Evolutionary conservation across 2,797 vertebrate genomes (phyloP), one percentile per base, ranked within the genome.

Genomic region (Siniperca undulata): DNA sequence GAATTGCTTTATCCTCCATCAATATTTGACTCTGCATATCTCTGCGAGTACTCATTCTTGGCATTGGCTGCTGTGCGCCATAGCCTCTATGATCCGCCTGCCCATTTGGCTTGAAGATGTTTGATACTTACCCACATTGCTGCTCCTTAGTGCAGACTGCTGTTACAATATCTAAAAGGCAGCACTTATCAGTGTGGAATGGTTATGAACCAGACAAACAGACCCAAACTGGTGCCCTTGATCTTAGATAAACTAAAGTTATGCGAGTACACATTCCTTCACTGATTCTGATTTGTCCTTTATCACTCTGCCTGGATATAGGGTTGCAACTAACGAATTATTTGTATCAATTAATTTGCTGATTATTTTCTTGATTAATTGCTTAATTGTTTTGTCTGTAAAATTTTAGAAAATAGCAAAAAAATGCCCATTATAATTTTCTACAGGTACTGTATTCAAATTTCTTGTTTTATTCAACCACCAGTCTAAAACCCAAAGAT

Each of bases 181-280:
- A 74, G 58, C 78, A 82, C 78, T 91, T 87, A 89, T 91, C 93
- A 81, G 82, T 64, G 76, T 70, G 46, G 79, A 76, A 70, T 71
- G 73, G 83, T 84, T 88, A 70, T 53, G 68, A 91, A 88, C 53
- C 86, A 91, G 87, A 86, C 78, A 80, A 81, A 86, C 77, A 88
- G 70, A 90, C 70, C 34, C 75, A 90, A 87, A 87, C 86, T 77
- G 69, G 30, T 86, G 86, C 62, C 87, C 80, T 85, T 86, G 88
- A 93, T 93, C 84, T 76, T 52, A 74, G 90, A 91, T 93, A 92
- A 91, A 89, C 82, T 22, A 34, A 87, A 87, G 85, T 74, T 78
- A 85, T 82, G 76, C 34, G 1, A 70, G 42, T 12, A 40, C 81
- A 84, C 86, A 86, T 90, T 90, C 87, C 76, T 73, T 46, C 48